Evolutionary conservation across 2,797 vertebrate genomes (phyloP).

Genomic region (Syndactyla subalaris): DNA sequence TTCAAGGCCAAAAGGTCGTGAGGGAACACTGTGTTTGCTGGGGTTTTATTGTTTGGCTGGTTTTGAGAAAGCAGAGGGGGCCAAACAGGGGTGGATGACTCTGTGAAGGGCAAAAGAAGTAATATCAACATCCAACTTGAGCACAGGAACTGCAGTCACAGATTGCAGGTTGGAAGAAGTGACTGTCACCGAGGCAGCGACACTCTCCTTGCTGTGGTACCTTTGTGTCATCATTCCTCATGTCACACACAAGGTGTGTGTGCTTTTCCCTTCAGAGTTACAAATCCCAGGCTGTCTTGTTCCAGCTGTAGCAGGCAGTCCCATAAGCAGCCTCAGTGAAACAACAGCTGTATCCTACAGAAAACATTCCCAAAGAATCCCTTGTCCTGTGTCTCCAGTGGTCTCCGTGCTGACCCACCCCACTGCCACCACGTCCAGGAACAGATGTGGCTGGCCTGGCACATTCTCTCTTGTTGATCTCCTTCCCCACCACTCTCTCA

Average conservation of each 20-base stretch:
- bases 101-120: background rate
- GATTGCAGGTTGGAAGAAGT: background rate
- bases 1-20: background rate
- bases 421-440: background rate
- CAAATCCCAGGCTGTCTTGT: background rate
- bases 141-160: background rate
- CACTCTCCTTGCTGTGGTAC: background rate
- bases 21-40: background rate
- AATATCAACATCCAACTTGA: background rate
- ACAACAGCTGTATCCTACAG: background rate
- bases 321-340: background rate
- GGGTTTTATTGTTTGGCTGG: background rate
- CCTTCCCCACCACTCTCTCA: background rate
- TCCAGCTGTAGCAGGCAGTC: background rate
- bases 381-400: background rate
- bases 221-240: background rate
- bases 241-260: too few relatives aligned
- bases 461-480: background rate
- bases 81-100: background rate
- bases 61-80: background rate
- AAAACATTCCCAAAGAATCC: background rate
- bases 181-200: background rate
- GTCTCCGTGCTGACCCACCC: background rate
- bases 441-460: background rate
- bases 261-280: background rate